A percentile compares a stretch with the other conserved stretches of the same genome.
Evolutionary conservation across 2,797 vertebrate genomes (phyloP).

Genomic region (Synanceia verrucosa): DNA sequence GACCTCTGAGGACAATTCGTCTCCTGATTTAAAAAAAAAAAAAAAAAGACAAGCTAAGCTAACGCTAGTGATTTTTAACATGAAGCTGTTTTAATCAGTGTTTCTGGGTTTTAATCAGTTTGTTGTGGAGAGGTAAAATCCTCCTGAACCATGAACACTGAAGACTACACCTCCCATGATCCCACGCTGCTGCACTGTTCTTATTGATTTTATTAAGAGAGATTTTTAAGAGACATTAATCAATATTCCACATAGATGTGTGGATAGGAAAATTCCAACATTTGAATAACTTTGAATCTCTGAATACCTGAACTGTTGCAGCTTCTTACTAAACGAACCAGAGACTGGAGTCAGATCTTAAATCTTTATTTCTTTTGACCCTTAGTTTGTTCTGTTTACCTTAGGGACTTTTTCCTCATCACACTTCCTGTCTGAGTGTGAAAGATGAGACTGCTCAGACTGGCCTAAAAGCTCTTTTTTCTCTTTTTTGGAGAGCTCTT

Average conservation of each 20-base stretch:
- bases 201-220: no score
- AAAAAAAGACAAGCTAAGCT: no score
- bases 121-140: no score
- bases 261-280: not conserved
- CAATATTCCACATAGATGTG: not conserved
- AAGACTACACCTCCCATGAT: no score
- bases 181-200: no score
- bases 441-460: constrained; percentile 61
- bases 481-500: constrained; percentile 65
- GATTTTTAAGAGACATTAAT: not conserved
- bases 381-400: constrained; percentile 9
- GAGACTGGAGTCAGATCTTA: not conserved
- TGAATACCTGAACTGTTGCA: not conserved
- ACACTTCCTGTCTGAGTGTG: constrained; percentile 42
- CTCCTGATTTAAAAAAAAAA: no score
- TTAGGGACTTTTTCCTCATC: constrained; percentile 21
- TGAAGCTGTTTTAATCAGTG: no score
- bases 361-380: constrained; percentile 4
- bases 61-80: no score
- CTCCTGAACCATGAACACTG: no score
- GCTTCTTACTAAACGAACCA: not conserved
- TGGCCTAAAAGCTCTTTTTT: constrained; percentile 54
- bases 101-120: no score
- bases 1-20: no score
- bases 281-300: not conserved